Evolutionary conservation across 2,888 invertebrate genomes (phyloP).

Genomic region (Trachelus tabidus): DNA sequence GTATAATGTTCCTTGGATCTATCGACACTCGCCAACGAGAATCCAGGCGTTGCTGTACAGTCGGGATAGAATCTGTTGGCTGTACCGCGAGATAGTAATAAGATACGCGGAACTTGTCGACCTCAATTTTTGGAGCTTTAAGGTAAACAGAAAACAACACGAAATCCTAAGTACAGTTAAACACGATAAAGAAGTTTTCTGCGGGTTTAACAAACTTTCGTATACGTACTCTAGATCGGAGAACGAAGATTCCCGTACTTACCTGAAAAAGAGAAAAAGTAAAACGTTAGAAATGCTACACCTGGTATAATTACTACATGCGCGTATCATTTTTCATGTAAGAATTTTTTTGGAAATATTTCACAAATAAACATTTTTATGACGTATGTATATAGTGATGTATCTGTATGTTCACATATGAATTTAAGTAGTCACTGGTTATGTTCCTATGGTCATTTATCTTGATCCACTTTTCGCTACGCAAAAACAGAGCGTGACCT

Average conservation of each 20-base stretch:
- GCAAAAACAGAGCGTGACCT: constrained; percentile 3
- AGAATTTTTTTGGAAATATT: background rate
- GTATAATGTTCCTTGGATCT: background rate
- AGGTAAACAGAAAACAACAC: background rate
- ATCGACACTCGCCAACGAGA: background rate
- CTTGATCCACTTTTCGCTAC: background rate
- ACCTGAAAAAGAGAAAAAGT: constrained; percentile 38
- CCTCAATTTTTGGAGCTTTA: background rate
- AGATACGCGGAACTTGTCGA: background rate
- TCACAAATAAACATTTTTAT: background rate
- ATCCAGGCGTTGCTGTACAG: background rate
- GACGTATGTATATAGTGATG: background rate
- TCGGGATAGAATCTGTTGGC: background rate
- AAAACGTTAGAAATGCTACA: background rate
- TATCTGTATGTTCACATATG: too few species aligned
- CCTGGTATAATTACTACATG: background rate
- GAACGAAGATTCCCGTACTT: constrained; percentile 28
- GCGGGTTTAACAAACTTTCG: background rate
- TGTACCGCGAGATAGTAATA: background rate
- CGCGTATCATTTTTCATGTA: background rate
- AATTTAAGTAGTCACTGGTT: background rate
- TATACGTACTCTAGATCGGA: background rate
- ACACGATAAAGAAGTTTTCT: background rate
- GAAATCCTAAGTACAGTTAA: background rate
- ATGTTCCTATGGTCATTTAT: background rate